These are phyloP conservation scores for Acleris literana DNA, from an alignment of 2,888 invertebrate species.

Conservation along the genomic window DNA sequence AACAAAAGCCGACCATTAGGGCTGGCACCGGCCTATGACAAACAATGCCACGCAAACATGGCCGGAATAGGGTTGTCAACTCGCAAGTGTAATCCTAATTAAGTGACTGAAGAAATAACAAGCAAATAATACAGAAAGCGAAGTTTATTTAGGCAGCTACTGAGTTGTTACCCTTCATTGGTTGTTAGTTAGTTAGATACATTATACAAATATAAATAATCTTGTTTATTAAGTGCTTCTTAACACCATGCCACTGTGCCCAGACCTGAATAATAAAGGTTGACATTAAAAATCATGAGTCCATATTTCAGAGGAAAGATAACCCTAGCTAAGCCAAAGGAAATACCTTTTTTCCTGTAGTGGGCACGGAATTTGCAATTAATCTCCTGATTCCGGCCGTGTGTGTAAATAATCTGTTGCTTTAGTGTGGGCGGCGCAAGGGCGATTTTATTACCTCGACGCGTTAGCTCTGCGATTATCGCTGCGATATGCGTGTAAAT, in stretches of 20 bases:
- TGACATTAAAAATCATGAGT: too few relatives aligned
- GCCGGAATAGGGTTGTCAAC: conserved; percentile 43
- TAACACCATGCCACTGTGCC: too few relatives aligned
- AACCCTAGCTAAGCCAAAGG: conserved; percentile 35
- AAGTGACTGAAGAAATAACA: conserved; percentile 34
- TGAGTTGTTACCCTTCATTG: not conserved
- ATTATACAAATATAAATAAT: too few relatives aligned
- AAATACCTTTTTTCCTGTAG: conserved; percentile 55
- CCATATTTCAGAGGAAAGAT: not conserved
- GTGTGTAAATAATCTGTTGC: conserved; percentile 57
- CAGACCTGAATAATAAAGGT: too few relatives aligned
- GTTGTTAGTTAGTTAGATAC: too few relatives aligned
- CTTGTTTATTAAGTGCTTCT: too few relatives aligned
- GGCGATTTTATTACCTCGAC: conserved; percentile 16
- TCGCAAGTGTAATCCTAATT: conserved; percentile 32
- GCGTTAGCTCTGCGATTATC: conserved; percentile 5
- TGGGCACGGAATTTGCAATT: conserved; percentile 58
- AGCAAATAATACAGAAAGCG: conserved; percentile 22
- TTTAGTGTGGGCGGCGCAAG: conserved; percentile 40
- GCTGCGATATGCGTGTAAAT: not conserved
- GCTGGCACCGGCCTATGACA: conserved; percentile 54
- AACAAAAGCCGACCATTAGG: conserved; percentile 70
- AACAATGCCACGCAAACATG: conserved; percentile 53
- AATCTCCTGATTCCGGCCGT: conserved; percentile 52
- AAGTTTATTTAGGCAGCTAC: conserved; percentile 38